Evolutionary conservation across 2,888 invertebrate genomes (phyloP).

Genomic region (Stenurella melanura): DNA sequence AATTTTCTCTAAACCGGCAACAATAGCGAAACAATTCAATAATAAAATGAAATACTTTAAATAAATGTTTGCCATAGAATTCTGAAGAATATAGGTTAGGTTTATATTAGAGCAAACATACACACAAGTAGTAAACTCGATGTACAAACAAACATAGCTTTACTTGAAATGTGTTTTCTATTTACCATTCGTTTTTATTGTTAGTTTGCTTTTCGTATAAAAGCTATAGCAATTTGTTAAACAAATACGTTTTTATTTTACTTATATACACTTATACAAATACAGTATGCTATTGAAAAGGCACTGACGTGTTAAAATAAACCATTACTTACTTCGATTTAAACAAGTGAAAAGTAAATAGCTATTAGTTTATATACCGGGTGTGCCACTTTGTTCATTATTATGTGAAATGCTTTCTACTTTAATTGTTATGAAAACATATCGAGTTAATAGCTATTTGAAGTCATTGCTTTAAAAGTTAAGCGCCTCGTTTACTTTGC

Average conservation of each 20-base stretch:
- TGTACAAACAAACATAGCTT: constrained; percentile 64
- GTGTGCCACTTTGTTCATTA: neutral
- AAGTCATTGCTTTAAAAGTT: too few relatives aligned
- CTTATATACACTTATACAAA: constrained; percentile 42
- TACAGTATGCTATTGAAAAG: constrained; percentile 22
- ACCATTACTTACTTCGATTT: constrained; percentile 44
- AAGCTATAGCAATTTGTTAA: constrained; percentile 64
- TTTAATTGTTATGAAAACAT: neutral
- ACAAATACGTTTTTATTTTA: constrained; percentile 59
- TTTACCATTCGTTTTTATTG: constrained; percentile 67
- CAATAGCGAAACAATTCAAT: neutral
- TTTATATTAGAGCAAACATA: constrained; percentile 62
- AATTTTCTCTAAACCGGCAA: neutral
- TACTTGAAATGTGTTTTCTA: constrained; percentile 68
- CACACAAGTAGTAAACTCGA: constrained; percentile 59
- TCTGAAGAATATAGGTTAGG: constrained; percentile 55
- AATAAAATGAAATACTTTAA: constrained; percentile 21
- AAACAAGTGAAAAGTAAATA: constrained; percentile 38
- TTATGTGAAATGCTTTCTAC: neutral
- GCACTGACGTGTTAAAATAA: constrained; percentile 45
- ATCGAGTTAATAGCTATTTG: too few relatives aligned
- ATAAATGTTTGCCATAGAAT: constrained; percentile 40
- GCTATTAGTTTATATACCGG: constrained; percentile 15
- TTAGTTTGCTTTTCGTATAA: constrained; percentile 61
- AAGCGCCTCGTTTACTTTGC: too few relatives aligned